A percentile compares a stretch with the other conserved stretches of the same genome.
phyloP scores from a whole-genome alignment of 2,888 invertebrate genomes.

The Oscheius sp. region DNA sequence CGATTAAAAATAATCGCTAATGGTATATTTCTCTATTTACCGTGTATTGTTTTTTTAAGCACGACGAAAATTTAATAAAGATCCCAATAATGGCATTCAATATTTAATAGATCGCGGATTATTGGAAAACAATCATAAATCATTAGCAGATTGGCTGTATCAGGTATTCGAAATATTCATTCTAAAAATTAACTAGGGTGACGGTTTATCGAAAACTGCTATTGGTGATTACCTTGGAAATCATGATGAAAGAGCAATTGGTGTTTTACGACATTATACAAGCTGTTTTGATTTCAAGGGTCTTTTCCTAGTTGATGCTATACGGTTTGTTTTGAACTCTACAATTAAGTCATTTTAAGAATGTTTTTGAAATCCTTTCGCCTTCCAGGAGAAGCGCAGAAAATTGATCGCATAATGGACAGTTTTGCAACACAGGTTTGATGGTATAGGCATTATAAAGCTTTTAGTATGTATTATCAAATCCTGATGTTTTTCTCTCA shows the following conservation, averaged over 20 bases:
- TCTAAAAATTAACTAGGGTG: conserved; percentile 29
- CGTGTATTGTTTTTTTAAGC: not conserved
- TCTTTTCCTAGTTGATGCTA: conserved; percentile 49
- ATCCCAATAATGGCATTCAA: conserved; percentile 46
- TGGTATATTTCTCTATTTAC: conserved; percentile 27
- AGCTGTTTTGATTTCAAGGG: conserved; percentile 45
- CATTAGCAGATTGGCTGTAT: conserved; percentile 45
- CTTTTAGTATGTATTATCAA: conserved; percentile 34
- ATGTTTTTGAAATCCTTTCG: conserved; percentile 42
- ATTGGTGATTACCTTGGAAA: conserved; percentile 53
- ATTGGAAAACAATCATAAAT: conserved; percentile 39
- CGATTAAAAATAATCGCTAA: conserved; percentile 38
- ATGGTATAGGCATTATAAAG: not conserved
- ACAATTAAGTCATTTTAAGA: not conserved
- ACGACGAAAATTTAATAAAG: conserved; percentile 24
- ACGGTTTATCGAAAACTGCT: conserved; percentile 50
- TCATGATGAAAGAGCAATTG: conserved; percentile 45
- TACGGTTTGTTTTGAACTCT: conserved; percentile 29
- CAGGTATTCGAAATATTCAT: conserved; percentile 25
- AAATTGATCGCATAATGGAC: conserved; percentile 53
- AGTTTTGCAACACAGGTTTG: conserved; percentile 38
- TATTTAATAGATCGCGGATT: conserved; percentile 45
- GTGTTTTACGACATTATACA: conserved; percentile 43
- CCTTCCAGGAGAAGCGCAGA: conserved; percentile 57
- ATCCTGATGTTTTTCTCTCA: conserved; percentile 36